Base-by-base conservation (phyloP, 2,797 vertebrate species). In the Danio choprae region DNA sequence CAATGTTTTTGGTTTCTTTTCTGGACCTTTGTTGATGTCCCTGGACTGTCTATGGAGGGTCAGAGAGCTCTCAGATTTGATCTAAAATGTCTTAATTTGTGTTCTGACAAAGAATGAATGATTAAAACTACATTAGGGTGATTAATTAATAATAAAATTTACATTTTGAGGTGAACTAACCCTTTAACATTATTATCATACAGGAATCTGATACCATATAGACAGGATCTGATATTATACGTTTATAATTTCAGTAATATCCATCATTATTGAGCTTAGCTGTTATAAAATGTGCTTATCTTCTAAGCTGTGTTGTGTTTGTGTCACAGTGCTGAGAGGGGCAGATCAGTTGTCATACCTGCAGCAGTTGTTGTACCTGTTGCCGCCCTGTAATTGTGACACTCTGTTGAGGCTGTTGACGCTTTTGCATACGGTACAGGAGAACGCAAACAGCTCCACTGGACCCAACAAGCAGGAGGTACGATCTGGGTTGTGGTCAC, bases 321-420 rank as follows among this genome's bases (percentile, higher is more conserved):
- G 29, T 74, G 53, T 78, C 56, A 9, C 65, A 95, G 97, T 87
- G 62, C 85, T 98, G 87, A 89, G 92, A 62, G 92, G 92, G 2
- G 70, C 84, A 0, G 94, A 93, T 1, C 96, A 95, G 90, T 84
- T 96, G 16, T 89, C 88, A 40, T 90, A 92, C 81, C 91, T 98
- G 76, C 96, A 97, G 89, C 92, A 95, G 85, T 94, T 98, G 87
- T 92, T 98, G 75, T 95, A 95, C 85, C 90, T 98, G 88, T 92
- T 98, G 81, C 96, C 97, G 5, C 94, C 96, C 0, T 96, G 96
- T 84, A 96, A 98, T 92, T 95, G 96, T 0, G 97, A 98, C 91
- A 96, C 97, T 0, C 90, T 98, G 83, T 93, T 95, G 81, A 94
- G 95, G 16, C 94, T 98, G 77, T 94, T 98, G 87, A 89, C 89